A percentile compares a stretch with the other conserved stretches of the same genome.
phyloP scores from a whole-genome alignment of 2,797 vertebrate species.

The Sphaeramia orbicularis region DNA sequence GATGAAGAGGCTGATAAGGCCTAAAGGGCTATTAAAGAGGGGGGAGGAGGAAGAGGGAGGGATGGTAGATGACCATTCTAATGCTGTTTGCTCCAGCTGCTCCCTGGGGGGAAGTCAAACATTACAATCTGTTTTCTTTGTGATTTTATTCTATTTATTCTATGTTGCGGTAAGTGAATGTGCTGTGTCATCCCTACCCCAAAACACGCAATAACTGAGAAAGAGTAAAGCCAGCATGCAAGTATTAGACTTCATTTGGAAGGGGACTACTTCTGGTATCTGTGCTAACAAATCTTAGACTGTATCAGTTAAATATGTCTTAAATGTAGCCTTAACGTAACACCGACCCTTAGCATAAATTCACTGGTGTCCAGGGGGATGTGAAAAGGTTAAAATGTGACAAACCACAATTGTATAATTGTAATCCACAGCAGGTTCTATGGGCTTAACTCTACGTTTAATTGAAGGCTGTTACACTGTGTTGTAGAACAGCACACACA shows the following conservation, averaged over 20 bases:
- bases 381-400: no score
- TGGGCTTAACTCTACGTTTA: not conserved
- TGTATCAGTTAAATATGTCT: no score
- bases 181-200: not conserved
- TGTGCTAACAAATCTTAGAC: no score
- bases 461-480: not conserved
- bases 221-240: no score
- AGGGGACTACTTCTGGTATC: no score
- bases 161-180: not conserved
- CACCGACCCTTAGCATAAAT: no score
- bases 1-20: slow-evolving; percentile 14
- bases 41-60: slow-evolving; percentile 8
- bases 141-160: not conserved
- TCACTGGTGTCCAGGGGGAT: no score
- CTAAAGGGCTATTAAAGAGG: slow-evolving; percentile 7
- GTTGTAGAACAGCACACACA: not conserved
- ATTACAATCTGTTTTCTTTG: slow-evolving; percentile 17
- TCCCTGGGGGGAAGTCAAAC: slow-evolving; percentile 21
- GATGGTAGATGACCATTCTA: slow-evolving; percentile 21
- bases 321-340: no score
- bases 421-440: not conserved
- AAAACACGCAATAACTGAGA: not conserved
- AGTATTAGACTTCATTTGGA: no score
- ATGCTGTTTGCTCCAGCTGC: slow-evolving; percentile 39
- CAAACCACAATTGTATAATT: not conserved